A percentile compares a stretch with the other conserved stretches of the same genome.
Conservation (phyloP, 2,113 vertebrate genomes). For the Perognathus longimembris region DNA sequence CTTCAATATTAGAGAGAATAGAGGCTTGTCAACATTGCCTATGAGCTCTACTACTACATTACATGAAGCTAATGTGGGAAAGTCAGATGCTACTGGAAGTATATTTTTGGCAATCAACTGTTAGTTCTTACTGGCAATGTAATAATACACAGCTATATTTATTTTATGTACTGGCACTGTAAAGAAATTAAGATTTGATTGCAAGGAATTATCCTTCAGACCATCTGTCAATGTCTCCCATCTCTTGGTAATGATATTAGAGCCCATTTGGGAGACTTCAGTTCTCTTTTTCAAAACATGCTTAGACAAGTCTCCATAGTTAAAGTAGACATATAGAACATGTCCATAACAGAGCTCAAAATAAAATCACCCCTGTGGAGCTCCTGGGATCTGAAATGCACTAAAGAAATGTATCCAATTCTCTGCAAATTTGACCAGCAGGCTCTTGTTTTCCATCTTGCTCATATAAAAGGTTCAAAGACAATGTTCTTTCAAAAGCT, state of each 20-base stretch:
- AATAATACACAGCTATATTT: slow-evolving; percentile 60
- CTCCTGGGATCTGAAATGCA: slow-evolving; percentile 56
- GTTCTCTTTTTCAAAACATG: slow-evolving; percentile 49
- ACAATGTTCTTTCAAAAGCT: slow-evolving; percentile 37
- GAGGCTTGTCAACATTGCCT: background rate
- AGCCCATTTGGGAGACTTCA: slow-evolving; percentile 33
- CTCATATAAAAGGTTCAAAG: slow-evolving; percentile 38
- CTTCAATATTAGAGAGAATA: background rate
- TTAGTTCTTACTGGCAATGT: slow-evolving; percentile 45
- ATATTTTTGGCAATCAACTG: slow-evolving; percentile 41
- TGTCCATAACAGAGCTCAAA: slow-evolving; percentile 51
- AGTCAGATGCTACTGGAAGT: background rate
- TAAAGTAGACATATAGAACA: slow-evolving; percentile 32
- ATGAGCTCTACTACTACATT: background rate
- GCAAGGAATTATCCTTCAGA: slow-evolving; percentile 64
- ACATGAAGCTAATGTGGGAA: slow-evolving; percentile 25
- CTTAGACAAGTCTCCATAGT: slow-evolving; percentile 38
- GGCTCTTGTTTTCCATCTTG: slow-evolving; percentile 52
- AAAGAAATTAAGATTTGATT: slow-evolving; percentile 64
- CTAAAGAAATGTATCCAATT: slow-evolving; percentile 66
- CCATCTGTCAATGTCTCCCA: slow-evolving; percentile 73
- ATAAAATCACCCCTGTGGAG: slow-evolving; percentile 46
- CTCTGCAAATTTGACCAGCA: slow-evolving; percentile 53
- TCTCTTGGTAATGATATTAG: slow-evolving; percentile 68
- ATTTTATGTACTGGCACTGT: slow-evolving; percentile 59